Evolutionary conservation across 2,888 invertebrate genomes (phyloP).

Genomic region (Phasia obesa): DNA sequence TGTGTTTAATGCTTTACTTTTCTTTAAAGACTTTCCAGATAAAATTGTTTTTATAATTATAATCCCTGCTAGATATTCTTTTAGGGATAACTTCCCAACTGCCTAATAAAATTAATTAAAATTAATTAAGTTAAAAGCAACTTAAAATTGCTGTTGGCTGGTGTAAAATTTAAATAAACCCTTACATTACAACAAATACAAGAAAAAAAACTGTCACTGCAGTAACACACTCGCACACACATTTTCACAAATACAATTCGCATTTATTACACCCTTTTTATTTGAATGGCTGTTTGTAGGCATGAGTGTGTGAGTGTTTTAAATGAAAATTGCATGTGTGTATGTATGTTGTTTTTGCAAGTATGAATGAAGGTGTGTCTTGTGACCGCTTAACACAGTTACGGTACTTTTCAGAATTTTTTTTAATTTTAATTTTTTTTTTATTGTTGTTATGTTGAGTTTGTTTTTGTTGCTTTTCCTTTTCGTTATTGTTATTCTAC

Average conservation of each 20-base stretch:
- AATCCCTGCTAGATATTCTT: neutral
- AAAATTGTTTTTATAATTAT: neutral
- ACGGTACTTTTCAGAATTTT: slow-evolving; percentile 57
- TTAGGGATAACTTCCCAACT: neutral
- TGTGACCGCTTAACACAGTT: slow-evolving; percentile 71
- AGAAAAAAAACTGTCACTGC: slow-evolving; percentile 23
- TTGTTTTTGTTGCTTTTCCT: slow-evolving; percentile 43
- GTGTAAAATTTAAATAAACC: slow-evolving; percentile 49
- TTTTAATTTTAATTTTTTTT: slow-evolving; percentile 21
- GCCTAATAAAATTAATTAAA: slow-evolving; percentile 30
- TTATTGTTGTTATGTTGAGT: neutral
- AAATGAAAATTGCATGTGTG: slow-evolving; percentile 53
- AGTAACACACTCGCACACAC: slow-evolving; percentile 12
- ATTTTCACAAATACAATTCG: neutral
- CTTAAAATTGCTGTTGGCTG: slow-evolving; percentile 21
- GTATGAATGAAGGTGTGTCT: slow-evolving; percentile 67
- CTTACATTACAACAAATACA: slow-evolving; percentile 17
- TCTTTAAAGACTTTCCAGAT: neutral
- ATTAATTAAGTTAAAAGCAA: neutral
- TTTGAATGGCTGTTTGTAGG: neutral
- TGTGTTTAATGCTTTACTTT: no score
- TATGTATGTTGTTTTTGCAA: neutral
- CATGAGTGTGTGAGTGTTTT: slow-evolving; percentile 1
- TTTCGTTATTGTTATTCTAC: slow-evolving; percentile 31
- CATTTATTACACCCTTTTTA: slow-evolving; percentile 36